These are phyloP conservation scores for Molossus molossus DNA, from an alignment of 2,797 vertebrate species.

Conservation along the genomic window DNA sequence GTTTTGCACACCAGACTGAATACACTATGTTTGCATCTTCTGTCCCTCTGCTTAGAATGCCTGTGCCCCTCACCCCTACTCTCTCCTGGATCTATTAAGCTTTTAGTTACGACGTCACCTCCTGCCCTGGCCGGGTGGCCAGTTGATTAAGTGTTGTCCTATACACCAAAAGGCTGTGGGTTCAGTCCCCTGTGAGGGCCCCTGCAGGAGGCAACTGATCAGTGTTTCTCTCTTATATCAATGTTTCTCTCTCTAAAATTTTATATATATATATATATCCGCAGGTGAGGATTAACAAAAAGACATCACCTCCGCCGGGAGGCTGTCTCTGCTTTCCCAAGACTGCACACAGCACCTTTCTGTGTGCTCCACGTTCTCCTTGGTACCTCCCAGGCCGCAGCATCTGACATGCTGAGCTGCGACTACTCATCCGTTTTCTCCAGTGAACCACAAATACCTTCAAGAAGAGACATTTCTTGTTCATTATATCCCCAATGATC, in stretches of 20 bases:
- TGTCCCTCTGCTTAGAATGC: background rate
- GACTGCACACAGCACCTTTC: background rate
- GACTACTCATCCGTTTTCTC: background rate
- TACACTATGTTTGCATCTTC: background rate
- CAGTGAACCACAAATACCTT: background rate
- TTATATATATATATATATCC: too few species aligned
- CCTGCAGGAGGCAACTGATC: background rate
- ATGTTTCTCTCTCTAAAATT: background rate
- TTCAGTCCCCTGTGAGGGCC: background rate
- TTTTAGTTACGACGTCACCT: background rate
- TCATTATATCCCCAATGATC: background rate
- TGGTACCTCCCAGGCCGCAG: background rate
- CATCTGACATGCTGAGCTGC: background rate
- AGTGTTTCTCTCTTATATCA: background rate
- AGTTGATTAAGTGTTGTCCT: background rate
- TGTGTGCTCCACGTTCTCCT: background rate
- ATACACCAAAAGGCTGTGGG: background rate
- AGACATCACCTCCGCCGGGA: background rate
- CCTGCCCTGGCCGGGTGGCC: background rate
- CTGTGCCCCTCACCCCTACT: background rate
- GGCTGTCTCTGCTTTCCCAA: background rate
- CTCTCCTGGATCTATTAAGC: background rate
- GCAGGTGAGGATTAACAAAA: background rate
- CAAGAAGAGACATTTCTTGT: background rate
- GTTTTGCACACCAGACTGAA: background rate